Percentiles rank a stretch among this genome's conserved stretches.
Evolutionary conservation across 1,140 invertebrate genomes (phyloP).

Genomic region (Hyposmocoma kahamanoa): DNA sequence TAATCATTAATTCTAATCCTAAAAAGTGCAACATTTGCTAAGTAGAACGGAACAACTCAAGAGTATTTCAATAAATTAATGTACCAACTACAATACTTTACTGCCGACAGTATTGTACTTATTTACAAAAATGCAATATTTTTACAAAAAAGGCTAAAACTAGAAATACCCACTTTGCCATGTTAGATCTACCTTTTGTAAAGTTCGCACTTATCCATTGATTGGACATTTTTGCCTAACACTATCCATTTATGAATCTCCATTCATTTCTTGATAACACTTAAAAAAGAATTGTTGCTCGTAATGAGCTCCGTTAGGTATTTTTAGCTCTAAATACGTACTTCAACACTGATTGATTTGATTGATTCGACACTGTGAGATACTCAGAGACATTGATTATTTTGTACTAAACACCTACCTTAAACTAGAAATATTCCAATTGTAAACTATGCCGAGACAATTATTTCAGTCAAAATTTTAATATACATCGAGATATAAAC

Average conservation of each 20-base stretch:
- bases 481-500: constrained; percentile 51
- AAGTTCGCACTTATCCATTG: background rate
- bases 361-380: too few species aligned
- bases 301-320: too few species aligned
- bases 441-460: constrained; percentile 66
- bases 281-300: too few species aligned
- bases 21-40: constrained; percentile 69
- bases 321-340: too few species aligned
- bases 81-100: constrained; percentile 51
- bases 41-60: constrained; percentile 62
- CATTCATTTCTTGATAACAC: too few species aligned
- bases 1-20: constrained; percentile 55
- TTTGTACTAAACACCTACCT: constrained; percentile 70
- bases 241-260: background rate
- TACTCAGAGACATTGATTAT: background rate
- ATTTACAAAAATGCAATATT: constrained; percentile 69
- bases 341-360: too few species aligned
- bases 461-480: constrained; percentile 70
- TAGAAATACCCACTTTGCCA: constrained; percentile 17
- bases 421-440: constrained; percentile 50
- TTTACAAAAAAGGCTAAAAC: constrained; percentile 43
- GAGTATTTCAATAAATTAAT: constrained; percentile 69
- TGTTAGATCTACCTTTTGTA: background rate
- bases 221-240: background rate
- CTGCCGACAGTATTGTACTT: constrained; percentile 58